phyloP scores from a whole-genome alignment of 2,888 invertebrate species.

The Agapostemon virescens region DNA sequence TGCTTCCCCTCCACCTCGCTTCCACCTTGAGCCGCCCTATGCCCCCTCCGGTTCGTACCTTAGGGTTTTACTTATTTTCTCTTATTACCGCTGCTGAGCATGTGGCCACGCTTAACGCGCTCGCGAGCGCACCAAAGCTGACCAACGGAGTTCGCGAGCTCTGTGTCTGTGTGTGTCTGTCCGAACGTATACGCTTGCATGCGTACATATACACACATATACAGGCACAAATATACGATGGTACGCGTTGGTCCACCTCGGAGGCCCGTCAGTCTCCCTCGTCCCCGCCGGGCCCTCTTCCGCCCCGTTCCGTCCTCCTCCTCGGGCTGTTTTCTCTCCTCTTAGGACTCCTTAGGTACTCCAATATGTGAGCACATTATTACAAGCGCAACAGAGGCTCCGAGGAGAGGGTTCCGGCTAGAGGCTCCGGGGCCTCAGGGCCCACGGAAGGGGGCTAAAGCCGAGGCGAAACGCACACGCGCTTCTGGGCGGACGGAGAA shows the following conservation, averaged over 20 bases:
- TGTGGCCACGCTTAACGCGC: slow-evolving; percentile 65
- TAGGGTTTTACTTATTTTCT: slow-evolving; percentile 77
- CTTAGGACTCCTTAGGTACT: slow-evolving; percentile 63
- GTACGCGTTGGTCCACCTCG: slow-evolving; percentile 54
- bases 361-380: slow-evolving; percentile 73
- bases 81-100: slow-evolving; percentile 74
- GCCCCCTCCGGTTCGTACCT: slow-evolving; percentile 75
- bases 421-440: not conserved
- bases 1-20: slow-evolving; percentile 60
- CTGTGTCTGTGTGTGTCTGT: not conserved
- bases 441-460: slow-evolving; percentile 59
- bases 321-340: slow-evolving; percentile 35
- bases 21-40: slow-evolving; percentile 72
- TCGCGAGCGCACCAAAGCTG: not conserved
- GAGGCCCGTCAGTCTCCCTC: slow-evolving; percentile 54
- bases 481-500: slow-evolving; percentile 63
- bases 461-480: slow-evolving; percentile 66
- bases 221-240: not conserved
- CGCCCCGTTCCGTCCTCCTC: slow-evolving; percentile 36
- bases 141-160: not conserved
- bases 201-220: slow-evolving; percentile 13
- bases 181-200: too few relatives aligned
- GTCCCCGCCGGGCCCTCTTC: slow-evolving; percentile 37
- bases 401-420: slow-evolving; percentile 7
- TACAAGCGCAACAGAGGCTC: slow-evolving; percentile 59